Evolutionary conservation across 2,113 vertebrate species (phyloP), one percentile per base, ranked within the genome.

Genomic region (Vidua chalybeata): DNA sequence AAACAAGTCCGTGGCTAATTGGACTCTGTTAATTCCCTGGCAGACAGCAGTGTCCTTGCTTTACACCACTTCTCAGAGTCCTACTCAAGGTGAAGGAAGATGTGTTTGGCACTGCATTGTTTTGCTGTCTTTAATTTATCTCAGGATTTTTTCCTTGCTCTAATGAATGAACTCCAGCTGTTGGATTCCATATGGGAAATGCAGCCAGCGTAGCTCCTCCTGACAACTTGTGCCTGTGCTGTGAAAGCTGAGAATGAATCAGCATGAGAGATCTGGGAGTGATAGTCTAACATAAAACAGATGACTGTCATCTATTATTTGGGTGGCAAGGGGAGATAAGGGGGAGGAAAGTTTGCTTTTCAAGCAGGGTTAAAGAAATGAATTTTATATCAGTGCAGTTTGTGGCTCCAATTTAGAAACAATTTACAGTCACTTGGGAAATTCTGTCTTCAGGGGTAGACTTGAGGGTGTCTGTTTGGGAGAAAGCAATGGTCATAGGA

Each of bases 121-220:
- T 95, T 83, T 61, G 33, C 56, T 86, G 35, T 56, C 22, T 63
- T 63, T 86, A 72, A 86, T 93, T 95, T 77, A 33, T 72, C 80
- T 79, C 72, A 55, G 77, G 78, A 37, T 77, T 93, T 96, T 59
- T 95, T 66, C 43, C 96, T 93, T 66, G 92, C 41, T 96, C 68
- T 91, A 97, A 93, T 97, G 90, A 94, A 93, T 56, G 85, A 92
- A 90, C 95, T 96, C 77, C 93, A 97, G 96, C 97, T 97, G 91
- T 79, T 95, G 96, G 94, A 93, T 97, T 97, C 97, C 96, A 96
- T 96, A 95, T 95, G 97, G 97, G 97, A 96, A 93, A 90, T 39
- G 76, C 66, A 91, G 82, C 85, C 67, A 35, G 59, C 49, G 51
- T 69, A 63, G 74, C 90, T 93, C 93, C 87, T 88, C 73, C 89